phyloP scores from a whole-genome alignment of 1,140 invertebrate genomes.

The Leucophenga varia region DNA sequence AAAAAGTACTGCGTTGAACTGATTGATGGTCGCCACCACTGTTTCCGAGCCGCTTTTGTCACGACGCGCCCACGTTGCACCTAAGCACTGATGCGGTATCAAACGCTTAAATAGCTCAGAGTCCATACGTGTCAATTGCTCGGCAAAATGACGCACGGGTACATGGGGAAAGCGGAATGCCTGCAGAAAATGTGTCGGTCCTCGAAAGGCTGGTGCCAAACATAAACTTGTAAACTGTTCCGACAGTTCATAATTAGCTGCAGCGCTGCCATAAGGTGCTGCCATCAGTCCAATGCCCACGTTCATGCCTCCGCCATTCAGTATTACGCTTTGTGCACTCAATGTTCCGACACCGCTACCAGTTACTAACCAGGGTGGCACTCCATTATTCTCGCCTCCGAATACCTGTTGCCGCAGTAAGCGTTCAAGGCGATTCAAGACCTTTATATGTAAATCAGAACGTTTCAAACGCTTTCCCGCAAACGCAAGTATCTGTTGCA shows the following conservation, averaged over 20 bases:
- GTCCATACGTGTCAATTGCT: constrained; percentile 96
- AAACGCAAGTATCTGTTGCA: constrained; percentile 81
- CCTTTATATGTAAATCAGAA: constrained; percentile 79
- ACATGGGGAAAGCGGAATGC: constrained; percentile 81
- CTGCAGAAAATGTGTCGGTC: constrained; percentile 59
- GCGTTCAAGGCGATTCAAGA: constrained; percentile 58
- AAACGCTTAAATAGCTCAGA: constrained; percentile 92
- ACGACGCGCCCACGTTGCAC: constrained; percentile 90
- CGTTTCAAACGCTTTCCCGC: constrained; percentile 77
- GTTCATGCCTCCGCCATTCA: constrained; percentile 53
- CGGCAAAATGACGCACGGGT: constrained; percentile 87
- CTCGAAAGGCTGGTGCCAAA: constrained; percentile 61
- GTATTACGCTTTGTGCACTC: constrained; percentile 22
- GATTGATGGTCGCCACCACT: constrained; percentile 94
- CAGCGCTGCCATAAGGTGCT: constrained; percentile 33
- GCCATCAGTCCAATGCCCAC: constrained; percentile 31
- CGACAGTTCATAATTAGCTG: constrained; percentile 45
- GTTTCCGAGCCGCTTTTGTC: constrained; percentile 86
- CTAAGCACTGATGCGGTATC: constrained; percentile 94
- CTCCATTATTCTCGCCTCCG: constrained; percentile 25
- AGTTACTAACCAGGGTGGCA: constrained; percentile 29
- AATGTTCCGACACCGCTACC: constrained; percentile 9
- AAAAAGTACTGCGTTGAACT: constrained; percentile 96
- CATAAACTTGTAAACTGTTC: constrained; percentile 58
- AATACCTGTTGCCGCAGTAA: constrained; percentile 48